A percentile compares a stretch with the other conserved stretches of the same genome.
Evolutionary conservation across 2,797 vertebrate genomes (phyloP).

Genomic region (Pangasius krempfi): DNA sequence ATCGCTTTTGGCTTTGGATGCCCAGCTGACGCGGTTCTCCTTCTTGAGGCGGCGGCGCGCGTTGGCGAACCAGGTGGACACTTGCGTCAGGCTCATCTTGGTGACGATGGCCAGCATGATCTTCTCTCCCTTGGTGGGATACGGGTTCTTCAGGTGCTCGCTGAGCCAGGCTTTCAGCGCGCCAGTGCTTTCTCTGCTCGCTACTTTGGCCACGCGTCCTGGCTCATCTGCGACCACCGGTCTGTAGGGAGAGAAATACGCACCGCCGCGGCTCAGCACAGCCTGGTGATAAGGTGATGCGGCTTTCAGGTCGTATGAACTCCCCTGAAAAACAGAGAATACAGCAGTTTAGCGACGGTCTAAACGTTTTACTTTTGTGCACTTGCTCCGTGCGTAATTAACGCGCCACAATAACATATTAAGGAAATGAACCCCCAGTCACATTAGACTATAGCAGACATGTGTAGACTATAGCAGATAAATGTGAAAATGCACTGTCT

Average conservation of each 20-base stretch:
- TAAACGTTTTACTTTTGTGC: not conserved
- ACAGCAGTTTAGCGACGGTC: not conserved
- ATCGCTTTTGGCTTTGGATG: conserved; percentile 76
- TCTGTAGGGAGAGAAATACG: conserved; percentile 75
- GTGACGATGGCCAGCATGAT: conserved; percentile 86
- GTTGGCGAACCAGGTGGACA: conserved; percentile 85
- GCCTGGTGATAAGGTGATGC: conserved; percentile 75
- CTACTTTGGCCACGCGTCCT: conserved; percentile 75
- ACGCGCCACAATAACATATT: not conserved
- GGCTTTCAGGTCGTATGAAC: conserved; percentile 74
- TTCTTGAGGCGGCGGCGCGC: conserved; percentile 81
- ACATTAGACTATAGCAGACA: too few species aligned
- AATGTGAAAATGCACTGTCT: not conserved
- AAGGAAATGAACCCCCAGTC: not conserved
- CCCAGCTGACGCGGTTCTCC: conserved; percentile 82
- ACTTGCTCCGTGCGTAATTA: not conserved
- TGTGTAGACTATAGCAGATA: not conserved
- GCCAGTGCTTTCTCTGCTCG: conserved; percentile 80
- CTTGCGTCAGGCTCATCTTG: conserved; percentile 84
- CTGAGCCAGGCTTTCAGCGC: conserved; percentile 83
- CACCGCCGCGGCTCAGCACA: conserved; percentile 68
- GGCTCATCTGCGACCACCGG: conserved; percentile 70
- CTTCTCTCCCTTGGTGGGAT: conserved; percentile 83
- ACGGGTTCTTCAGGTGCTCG: conserved; percentile 84
- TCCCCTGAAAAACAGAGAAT: conserved; percentile 64